Evolutionary conservation across 2,113 vertebrate species (phyloP).

Genomic region (Stomatorhinus ivindoensis): DNA sequence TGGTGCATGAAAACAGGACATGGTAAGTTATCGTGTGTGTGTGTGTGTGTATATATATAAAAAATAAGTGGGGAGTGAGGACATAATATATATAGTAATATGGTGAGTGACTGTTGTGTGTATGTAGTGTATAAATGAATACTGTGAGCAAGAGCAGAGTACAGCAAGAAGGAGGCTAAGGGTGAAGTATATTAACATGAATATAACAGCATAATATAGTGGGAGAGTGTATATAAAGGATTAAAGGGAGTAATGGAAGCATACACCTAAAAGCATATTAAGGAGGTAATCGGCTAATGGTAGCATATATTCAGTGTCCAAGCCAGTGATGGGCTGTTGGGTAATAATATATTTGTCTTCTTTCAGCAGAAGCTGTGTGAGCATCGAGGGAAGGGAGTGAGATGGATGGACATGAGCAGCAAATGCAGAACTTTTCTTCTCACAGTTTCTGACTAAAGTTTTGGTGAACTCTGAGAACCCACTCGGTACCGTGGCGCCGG

Average conservation of each 20-base stretch:
- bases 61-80: neutral
- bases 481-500: neutral
- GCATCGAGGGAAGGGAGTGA: neutral
- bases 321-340: neutral
- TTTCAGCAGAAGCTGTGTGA: neutral
- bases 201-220: neutral
- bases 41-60: too few species aligned
- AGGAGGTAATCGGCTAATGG: neutral
- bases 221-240: neutral
- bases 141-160: neutral
- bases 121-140: neutral
- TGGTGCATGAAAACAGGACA: neutral
- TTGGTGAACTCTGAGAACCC: neutral
- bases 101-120: neutral
- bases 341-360: neutral
- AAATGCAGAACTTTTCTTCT: neutral
- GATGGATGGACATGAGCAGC: neutral
- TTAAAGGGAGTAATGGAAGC: neutral
- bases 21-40: neutral
- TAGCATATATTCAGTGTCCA: neutral
- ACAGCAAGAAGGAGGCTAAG: neutral
- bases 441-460: neutral
- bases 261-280: neutral
- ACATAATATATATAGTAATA: neutral
- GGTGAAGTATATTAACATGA: neutral